Conservation (phyloP, 2,797 vertebrate species). For the Pteronotus mesoamericanus region DNA sequence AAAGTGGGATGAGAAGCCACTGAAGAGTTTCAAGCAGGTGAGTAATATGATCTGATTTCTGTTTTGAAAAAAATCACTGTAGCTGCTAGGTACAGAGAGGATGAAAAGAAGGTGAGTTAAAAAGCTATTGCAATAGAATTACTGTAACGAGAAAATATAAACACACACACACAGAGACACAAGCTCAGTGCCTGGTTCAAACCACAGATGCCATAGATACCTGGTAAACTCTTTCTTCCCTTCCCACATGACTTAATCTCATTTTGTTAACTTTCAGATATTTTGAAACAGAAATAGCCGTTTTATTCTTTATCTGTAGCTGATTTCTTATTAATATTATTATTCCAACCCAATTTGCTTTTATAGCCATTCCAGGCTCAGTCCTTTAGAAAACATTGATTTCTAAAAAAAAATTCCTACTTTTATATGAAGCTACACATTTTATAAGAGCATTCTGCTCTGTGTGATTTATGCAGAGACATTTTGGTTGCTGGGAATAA, state of each 20-base stretch:
- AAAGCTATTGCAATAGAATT: neutral
- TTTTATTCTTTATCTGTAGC: neutral
- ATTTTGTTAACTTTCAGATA: neutral
- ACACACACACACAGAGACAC: neutral
- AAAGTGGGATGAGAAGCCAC: neutral
- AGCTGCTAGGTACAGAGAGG: neutral
- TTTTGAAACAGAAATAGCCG: neutral
- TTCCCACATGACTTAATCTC: neutral
- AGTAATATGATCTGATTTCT: neutral
- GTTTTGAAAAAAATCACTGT: neutral
- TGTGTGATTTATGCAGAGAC: neutral
- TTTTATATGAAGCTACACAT: conserved; percentile 10
- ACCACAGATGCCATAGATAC: neutral
- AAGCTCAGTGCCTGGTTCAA: neutral
- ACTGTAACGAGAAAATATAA: neutral
- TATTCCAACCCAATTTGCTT: neutral
- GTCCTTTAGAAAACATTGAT: neutral
- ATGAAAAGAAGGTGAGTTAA: neutral
- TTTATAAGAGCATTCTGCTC: neutral
- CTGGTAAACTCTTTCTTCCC: neutral
- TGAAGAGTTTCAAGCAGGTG: neutral
- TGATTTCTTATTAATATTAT: neutral
- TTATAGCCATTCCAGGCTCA: neutral
- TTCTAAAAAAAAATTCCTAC: neutral
- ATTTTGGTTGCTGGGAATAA: conserved; percentile 1